Evolutionary conservation across 2,797 vertebrate genomes (phyloP).

Genomic region (Sternarchorhynchus goeldii): DNA sequence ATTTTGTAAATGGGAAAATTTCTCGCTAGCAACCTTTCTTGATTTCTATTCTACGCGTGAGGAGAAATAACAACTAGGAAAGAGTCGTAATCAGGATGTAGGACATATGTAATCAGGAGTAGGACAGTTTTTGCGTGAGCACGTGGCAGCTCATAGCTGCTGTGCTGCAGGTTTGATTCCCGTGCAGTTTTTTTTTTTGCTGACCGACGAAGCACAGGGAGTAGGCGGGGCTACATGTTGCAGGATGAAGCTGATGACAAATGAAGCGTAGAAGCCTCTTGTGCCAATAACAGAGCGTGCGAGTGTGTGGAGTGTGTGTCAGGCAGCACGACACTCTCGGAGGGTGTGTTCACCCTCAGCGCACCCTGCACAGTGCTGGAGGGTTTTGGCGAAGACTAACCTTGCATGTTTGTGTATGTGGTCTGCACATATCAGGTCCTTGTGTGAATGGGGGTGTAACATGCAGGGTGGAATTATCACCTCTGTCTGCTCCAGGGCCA

Average conservation of each 20-base stretch:
- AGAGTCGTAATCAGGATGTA: no score
- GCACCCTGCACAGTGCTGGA: slow-evolving; percentile 6
- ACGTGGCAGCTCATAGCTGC: not conserved
- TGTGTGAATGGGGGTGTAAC: not conserved
- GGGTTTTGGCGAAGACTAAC: not conserved
- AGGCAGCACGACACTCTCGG: slow-evolving; percentile 47
- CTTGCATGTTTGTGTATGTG: not conserved
- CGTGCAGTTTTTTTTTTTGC: slow-evolving; percentile 6
- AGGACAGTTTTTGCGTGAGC: not conserved
- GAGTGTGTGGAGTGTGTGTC: slow-evolving; percentile 46
- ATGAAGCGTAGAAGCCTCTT: slow-evolving; percentile 51
- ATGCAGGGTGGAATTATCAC: not conserved
- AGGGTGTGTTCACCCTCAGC: slow-evolving; percentile 38
- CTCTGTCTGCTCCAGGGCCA: no score
- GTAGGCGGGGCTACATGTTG: slow-evolving; percentile 47
- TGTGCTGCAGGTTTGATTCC: not conserved
- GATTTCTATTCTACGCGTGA: no score
- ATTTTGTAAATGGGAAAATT: not conserved
- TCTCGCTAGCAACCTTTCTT: no score
- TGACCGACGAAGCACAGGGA: slow-evolving; percentile 34
- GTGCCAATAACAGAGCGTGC: slow-evolving; percentile 42
- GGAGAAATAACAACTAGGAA: no score
- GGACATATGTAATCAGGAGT: not conserved
- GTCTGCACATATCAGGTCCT: not conserved
- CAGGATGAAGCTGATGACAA: slow-evolving; percentile 47